phyloP scores from a whole-genome alignment of 64 coral and sea anemone genomes.

The Anthopleura sola region DNA sequence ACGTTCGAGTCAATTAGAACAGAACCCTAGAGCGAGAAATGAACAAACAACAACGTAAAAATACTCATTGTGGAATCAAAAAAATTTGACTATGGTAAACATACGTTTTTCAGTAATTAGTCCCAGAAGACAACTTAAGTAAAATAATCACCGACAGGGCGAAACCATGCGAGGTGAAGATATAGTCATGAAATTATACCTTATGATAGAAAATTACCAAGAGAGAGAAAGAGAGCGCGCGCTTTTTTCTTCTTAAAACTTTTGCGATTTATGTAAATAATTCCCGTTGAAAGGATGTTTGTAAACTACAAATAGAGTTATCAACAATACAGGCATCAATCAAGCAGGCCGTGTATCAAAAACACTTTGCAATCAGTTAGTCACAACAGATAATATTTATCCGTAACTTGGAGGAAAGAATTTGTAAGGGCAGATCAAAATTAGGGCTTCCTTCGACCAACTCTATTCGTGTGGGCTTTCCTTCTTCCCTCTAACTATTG shows the following conservation, averaged over 20 bases:
- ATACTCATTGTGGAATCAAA: constrained; percentile 15
- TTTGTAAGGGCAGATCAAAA: not conserved
- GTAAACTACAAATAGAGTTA: constrained; percentile 5
- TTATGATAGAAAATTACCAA: not conserved
- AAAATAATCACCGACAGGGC: not conserved
- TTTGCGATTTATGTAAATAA: constrained; percentile 1
- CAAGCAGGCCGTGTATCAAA: not conserved
- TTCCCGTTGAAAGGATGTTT: not conserved
- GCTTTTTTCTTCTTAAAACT: not conserved
- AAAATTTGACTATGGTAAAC: constrained; percentile 14
- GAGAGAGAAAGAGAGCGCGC: not conserved
- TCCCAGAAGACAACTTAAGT: not conserved
- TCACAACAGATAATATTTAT: not conserved
- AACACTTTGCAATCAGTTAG: not conserved
- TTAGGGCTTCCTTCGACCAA: not conserved
- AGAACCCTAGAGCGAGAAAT: not conserved
- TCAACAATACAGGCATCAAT: not conserved
- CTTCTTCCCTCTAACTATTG: not conserved
- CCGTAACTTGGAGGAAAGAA: not conserved
- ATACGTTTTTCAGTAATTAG: constrained; percentile 1
- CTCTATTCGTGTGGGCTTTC: not conserved
- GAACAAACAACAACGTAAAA: not conserved
- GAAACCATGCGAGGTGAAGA: not conserved
- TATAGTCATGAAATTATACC: not conserved
- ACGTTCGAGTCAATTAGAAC: not conserved